phyloP scores from a whole-genome alignment of 2,113 vertebrate species.

The Eublepharis macularius region DNA sequence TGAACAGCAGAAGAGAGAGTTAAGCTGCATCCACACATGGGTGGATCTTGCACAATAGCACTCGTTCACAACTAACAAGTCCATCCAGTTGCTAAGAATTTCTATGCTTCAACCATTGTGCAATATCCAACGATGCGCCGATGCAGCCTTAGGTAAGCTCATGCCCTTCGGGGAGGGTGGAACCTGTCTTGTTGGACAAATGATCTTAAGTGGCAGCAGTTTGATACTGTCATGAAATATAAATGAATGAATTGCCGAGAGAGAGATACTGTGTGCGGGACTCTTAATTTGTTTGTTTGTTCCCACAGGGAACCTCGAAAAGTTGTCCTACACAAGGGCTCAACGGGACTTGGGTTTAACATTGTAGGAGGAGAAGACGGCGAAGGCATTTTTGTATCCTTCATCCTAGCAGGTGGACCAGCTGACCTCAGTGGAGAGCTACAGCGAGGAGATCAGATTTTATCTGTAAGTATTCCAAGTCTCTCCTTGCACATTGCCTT shows the following conservation, averaged over 20 bases:
- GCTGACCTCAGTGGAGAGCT: constrained; percentile 96
- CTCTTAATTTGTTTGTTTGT: constrained; percentile 58
- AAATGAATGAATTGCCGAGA: neutral
- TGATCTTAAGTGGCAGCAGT: constrained; percentile 1
- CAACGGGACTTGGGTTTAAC: constrained; percentile 96
- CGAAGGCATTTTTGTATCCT: constrained; percentile 97
- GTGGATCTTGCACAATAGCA: too few species aligned
- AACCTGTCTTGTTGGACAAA: neutral
- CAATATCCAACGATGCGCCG: too few species aligned
- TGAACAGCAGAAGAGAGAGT: too few species aligned
- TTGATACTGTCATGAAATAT: neutral
- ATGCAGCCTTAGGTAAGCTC: too few species aligned
- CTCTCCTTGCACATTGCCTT: neutral
- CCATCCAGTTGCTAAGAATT: too few species aligned
- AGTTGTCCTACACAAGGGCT: constrained; percentile 94
- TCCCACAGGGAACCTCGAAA: constrained; percentile 92
- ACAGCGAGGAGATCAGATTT: constrained; percentile 93
- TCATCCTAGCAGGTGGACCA: constrained; percentile 95
- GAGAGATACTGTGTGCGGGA: fast-evolving
- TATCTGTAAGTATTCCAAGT: constrained; percentile 84
- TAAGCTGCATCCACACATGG: too few species aligned
- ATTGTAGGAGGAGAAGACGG: constrained; percentile 96
- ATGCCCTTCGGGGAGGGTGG: too few species aligned
- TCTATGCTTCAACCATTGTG: too few species aligned
- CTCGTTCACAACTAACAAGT: too few species aligned